Conservation (phyloP, 2,113 vertebrate genomes). For the Pelvicachromis taeniatus region DNA sequence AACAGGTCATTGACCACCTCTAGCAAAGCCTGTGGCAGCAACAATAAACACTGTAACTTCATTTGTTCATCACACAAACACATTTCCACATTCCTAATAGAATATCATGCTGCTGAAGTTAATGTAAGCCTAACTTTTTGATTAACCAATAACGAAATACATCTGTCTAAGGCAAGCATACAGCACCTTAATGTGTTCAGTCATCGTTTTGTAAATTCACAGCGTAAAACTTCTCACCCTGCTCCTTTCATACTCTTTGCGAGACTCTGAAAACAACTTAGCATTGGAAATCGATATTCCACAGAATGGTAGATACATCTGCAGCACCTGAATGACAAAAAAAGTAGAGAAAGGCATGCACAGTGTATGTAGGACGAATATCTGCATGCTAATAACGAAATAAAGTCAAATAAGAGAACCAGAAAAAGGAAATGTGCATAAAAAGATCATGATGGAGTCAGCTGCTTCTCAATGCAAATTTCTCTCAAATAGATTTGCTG, state of each 20-base stretch:
- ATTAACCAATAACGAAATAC: background rate
- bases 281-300: slow-evolving; percentile 76
- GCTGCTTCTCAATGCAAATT: background rate
- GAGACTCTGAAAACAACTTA: slow-evolving; percentile 77
- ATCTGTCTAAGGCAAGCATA: background rate
- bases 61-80: background rate
- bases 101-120: background rate
- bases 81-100: background rate
- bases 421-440: background rate
- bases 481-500: background rate
- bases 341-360: background rate
- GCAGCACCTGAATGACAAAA: slow-evolving; percentile 64
- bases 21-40: slow-evolving; percentile 63
- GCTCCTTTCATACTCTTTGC: slow-evolving; percentile 76
- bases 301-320: slow-evolving; percentile 78
- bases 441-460: background rate
- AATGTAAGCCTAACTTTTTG: background rate
- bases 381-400: background rate
- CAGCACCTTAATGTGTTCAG: background rate
- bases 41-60: background rate
- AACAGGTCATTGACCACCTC: slow-evolving; percentile 80
- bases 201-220: background rate
- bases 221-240: slow-evolving; percentile 57
- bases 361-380: background rate
- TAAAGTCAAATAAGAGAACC: background rate